Evolutionary conservation across 2,113 vertebrate species (phyloP).

Genomic region (Chloropsis cyanopogon): DNA sequence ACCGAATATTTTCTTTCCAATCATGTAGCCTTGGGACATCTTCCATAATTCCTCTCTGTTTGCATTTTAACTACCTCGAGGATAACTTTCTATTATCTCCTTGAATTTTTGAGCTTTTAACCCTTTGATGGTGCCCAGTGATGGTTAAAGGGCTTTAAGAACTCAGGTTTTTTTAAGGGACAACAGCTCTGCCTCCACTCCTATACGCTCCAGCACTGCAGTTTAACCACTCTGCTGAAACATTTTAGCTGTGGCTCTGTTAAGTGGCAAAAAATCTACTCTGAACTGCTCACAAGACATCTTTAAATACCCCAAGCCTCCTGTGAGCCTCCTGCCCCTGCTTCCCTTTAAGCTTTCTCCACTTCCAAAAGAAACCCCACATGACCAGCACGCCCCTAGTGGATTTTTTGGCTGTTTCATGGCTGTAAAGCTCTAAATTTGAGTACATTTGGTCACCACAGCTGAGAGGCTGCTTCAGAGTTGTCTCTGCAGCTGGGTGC

Average conservation of each 20-base stretch:
- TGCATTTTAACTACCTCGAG: not conserved
- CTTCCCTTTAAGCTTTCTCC: not conserved
- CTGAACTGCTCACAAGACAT: not conserved
- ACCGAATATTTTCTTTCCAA: not conserved
- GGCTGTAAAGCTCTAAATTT: not conserved
- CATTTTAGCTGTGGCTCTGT: not conserved
- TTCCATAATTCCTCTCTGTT: not conserved
- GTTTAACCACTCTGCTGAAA: not conserved
- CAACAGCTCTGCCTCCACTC: not conserved
- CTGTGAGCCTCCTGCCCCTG: not conserved
- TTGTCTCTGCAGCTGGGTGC: not conserved
- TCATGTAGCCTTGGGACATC: not conserved
- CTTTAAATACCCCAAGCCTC: not conserved
- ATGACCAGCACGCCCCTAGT: not conserved
- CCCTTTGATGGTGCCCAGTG: not conserved
- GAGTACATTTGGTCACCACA: not conserved
- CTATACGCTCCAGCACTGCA: not conserved
- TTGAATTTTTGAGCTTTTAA: not conserved
- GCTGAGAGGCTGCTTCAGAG: not conserved
- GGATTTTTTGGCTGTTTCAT: not conserved
- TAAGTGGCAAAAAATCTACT: not conserved
- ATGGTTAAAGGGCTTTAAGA: not conserved
- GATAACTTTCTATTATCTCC: not conserved
- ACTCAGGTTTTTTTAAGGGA: not conserved
- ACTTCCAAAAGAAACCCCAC: not conserved